phyloP scores from a whole-genome alignment of 2,888 invertebrate species.

The Ennomos quercinarius region DNA sequence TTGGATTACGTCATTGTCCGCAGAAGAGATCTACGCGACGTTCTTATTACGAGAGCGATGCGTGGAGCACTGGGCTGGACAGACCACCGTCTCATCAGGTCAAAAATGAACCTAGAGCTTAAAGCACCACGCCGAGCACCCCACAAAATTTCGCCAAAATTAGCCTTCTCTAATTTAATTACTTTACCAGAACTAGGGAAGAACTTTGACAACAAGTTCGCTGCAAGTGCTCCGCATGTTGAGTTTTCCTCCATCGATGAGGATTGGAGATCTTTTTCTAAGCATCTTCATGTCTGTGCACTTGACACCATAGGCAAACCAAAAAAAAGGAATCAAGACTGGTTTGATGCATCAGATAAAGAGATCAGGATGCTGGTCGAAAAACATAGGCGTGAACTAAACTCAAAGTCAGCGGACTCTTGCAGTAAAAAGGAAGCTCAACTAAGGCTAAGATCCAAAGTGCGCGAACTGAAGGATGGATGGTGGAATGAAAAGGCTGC shows the following conservation, averaged over 20 bases:
- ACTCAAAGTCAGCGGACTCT: background rate
- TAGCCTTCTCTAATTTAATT: background rate
- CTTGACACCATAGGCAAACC: constrained; percentile 16
- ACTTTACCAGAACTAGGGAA: background rate
- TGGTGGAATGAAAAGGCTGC: background rate
- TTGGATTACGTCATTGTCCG: constrained; percentile 36
- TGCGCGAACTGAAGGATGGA: background rate
- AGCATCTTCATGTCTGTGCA: constrained; percentile 1
- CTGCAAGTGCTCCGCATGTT: background rate
- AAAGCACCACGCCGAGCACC: constrained; percentile 20
- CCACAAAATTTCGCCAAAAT: constrained; percentile 16
- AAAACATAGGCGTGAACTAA: background rate
- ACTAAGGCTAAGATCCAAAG: background rate
- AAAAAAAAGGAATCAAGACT: constrained; percentile 28
- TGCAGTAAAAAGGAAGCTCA: background rate
- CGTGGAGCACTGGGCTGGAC: constrained; percentile 26
- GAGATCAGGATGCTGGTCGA: constrained; percentile 24
- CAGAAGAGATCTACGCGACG: no score
- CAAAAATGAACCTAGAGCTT: constrained; percentile 22
- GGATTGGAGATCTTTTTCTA: background rate
- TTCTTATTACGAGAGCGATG: constrained; percentile 19
- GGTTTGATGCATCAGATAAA: constrained; percentile 29
- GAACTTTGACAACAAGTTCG: background rate
- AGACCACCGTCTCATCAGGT: constrained; percentile 30
- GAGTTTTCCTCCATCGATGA: background rate